phyloP scores from a whole-genome alignment of 2,113 vertebrate genomes.

The Pampusana beccarii region DNA sequence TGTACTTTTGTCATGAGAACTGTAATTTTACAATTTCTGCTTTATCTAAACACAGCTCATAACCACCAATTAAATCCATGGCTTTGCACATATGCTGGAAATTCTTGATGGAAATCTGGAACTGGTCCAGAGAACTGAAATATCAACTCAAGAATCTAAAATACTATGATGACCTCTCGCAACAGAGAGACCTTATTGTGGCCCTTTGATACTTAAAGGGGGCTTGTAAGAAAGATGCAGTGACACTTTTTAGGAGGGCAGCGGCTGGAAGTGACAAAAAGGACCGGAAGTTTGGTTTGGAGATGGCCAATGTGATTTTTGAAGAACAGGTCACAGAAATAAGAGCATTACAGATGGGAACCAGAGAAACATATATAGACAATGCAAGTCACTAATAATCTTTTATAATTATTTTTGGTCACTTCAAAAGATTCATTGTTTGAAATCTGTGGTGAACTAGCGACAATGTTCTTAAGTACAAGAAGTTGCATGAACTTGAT shows the following conservation, averaged over 20 bases:
- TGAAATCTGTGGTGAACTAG: neutral
- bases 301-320: neutral
- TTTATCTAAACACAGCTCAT: neutral
- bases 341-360: neutral
- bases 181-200: too few relatives aligned
- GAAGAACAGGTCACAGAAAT: neutral
- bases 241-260: neutral
- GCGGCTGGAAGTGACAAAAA: neutral
- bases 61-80: neutral
- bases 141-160: neutral
- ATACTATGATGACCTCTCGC: rapidly evolving
- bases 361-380: neutral
- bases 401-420: neutral
- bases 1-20: neutral
- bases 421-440: neutral
- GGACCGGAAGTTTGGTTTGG: neutral
- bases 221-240: neutral
- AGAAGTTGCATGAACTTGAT: neutral
- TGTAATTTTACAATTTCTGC: neutral
- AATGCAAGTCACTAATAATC: too few relatives aligned
- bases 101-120: neutral
- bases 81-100: neutral
- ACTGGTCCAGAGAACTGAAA: neutral
- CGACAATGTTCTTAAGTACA: neutral
- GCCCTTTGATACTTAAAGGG: neutral